Percentiles rank a stretch among this genome's conserved stretches.
phyloP scores from a whole-genome alignment of 2,888 invertebrate genomes.

The Drosophila fulvimacula region DNA sequence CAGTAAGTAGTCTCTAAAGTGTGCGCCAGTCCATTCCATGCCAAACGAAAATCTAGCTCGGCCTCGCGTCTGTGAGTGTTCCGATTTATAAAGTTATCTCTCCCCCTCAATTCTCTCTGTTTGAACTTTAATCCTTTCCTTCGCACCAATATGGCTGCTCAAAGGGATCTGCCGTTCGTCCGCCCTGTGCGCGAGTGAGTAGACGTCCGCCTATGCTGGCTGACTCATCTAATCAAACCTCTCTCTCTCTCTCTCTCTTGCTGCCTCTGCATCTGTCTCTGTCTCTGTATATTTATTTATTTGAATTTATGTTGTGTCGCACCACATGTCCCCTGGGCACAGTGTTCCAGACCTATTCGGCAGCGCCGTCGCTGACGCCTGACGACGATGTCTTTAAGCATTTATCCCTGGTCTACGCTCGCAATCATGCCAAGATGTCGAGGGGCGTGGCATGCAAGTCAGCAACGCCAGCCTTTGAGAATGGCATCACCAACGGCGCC shows the following conservation, averaged over 20 bases:
- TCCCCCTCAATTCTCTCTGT: conserved; percentile 52
- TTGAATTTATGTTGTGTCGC: conserved; percentile 26
- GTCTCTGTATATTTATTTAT: conserved; percentile 6
- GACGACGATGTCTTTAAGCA: conserved; percentile 97
- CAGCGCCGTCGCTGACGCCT: conserved; percentile 92
- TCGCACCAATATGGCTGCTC: conserved; percentile 84
- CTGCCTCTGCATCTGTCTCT: conserved; percentile 8
- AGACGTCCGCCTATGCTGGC: conserved; percentile 28
- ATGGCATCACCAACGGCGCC: conserved; percentile 97
- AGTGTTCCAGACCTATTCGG: conserved; percentile 95
- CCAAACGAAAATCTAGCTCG: not conserved
- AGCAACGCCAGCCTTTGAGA: conserved; percentile 90
- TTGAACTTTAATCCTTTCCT: conserved; percentile 62
- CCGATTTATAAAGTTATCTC: conserved; percentile 80
- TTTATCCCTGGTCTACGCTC: conserved; percentile 93
- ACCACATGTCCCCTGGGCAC: conserved; percentile 87
- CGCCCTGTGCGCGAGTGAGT: conserved; percentile 90
- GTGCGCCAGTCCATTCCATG: not conserved
- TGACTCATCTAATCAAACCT: conserved; percentile 20
- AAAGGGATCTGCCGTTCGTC: conserved; percentile 91
- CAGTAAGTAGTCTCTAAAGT: conserved; percentile 88
- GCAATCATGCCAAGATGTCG: conserved; percentile 95
- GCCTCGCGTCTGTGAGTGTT: conserved; percentile 18
- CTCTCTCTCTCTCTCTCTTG: conserved; percentile 3
- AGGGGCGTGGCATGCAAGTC: conserved; percentile 93